A percentile compares a stretch with the other conserved stretches of the same genome.
Conservation (phyloP, 1,140 invertebrate species). For the Formica exsecta region DNA sequence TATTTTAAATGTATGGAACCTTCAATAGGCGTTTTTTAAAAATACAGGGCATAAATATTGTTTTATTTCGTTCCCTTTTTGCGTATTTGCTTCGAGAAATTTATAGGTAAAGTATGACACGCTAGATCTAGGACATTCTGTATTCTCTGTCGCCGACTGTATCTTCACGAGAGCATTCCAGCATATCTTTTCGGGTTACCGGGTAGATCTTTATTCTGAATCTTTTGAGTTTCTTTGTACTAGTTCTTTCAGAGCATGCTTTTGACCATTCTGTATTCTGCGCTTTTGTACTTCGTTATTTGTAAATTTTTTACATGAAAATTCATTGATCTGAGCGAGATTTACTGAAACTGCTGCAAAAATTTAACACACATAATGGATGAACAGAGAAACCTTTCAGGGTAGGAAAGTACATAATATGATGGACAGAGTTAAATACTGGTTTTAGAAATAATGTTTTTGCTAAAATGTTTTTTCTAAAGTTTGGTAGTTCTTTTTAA, state of each 20-base stretch:
- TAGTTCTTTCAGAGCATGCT: not conserved
- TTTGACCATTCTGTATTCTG: not conserved
- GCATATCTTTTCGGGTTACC: slow-evolving; percentile 13
- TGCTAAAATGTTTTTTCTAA: not conserved
- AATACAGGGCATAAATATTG: not conserved
- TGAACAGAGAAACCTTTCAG: not conserved
- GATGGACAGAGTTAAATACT: not conserved
- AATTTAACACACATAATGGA: not conserved
- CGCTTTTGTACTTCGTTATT: slow-evolving; percentile 11
- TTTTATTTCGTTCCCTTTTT: slow-evolving; percentile 4
- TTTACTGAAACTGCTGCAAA: not conserved
- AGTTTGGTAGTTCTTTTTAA: not conserved
- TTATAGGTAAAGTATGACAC: not conserved
- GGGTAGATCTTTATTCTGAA: slow-evolving; percentile 12
- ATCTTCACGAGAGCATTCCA: slow-evolving; percentile 7
- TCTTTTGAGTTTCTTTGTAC: slow-evolving; percentile 4
- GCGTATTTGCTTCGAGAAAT: slow-evolving; percentile 16
- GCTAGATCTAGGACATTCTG: not conserved
- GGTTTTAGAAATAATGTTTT: not conserved
- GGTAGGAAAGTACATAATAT: not conserved
- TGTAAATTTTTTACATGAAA: not conserved
- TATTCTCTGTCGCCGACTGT: slow-evolving; percentile 9
- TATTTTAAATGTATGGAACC: not conserved
- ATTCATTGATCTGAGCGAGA: not conserved
- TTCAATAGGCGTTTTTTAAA: not conserved